Evolutionary conservation across 2,113 vertebrate species (phyloP).

Genomic region (Paradisaea rubra): DNA sequence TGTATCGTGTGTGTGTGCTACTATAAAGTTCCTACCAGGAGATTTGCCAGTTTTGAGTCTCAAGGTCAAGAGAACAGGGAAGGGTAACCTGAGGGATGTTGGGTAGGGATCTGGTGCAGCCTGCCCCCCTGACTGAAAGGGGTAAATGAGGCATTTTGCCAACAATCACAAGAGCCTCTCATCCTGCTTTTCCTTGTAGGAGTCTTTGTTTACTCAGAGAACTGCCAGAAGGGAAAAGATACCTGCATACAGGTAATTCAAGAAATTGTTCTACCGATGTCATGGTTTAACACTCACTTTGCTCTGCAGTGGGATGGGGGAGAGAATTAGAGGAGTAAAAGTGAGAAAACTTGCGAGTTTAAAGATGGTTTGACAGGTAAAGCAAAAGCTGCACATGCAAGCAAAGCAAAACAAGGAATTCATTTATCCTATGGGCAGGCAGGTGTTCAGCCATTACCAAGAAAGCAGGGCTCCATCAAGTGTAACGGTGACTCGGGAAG

Average conservation of each 20-base stretch:
- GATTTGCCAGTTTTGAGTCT: neutral
- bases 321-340: neutral
- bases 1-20: neutral
- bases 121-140: neutral
- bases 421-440: neutral
- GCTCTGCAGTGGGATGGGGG: neutral
- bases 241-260: neutral
- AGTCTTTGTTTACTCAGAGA: neutral
- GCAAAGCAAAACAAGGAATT: neutral
- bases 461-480: neutral
- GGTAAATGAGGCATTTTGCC: neutral
- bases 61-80: neutral
- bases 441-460: neutral
- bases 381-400: neutral
- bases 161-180: neutral
- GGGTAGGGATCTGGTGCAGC: neutral
- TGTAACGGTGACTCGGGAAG: neutral
- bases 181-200: neutral
- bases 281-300: neutral
- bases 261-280: rapidly evolving
- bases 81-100: neutral
- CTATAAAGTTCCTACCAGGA: neutral
- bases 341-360: neutral
- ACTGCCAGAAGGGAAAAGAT: neutral
- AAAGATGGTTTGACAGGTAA: neutral